Evolutionary conservation across 2,113 vertebrate species (phyloP).

Genomic region (Osmerus eperlanus): DNA sequence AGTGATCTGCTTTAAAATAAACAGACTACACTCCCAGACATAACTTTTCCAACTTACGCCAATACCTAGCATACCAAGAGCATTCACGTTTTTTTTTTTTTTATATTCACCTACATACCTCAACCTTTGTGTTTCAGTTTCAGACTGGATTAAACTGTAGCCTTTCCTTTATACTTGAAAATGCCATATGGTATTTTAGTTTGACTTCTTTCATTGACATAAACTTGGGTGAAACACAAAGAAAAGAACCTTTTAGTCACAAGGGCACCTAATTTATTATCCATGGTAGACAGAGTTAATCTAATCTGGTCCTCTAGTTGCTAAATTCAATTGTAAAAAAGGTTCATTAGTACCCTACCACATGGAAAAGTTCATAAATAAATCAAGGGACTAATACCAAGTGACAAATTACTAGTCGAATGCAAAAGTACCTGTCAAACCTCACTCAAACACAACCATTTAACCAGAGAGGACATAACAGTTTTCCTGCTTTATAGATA

Average conservation of each 20-base stretch:
- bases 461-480: no score
- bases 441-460: no score
- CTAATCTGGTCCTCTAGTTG: no score
- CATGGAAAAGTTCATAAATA: not conserved
- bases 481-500: no score
- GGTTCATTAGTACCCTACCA: no score
- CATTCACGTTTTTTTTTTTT: no score
- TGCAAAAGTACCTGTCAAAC: not conserved
- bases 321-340: no score
- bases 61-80: no score
- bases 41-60: not conserved
- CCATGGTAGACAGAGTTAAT: no score
- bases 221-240: no score
- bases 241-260: no score
- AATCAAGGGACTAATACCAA: not conserved
- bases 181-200: slow-evolving; percentile 39
- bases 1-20: slow-evolving; percentile 13
- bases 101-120: not conserved
- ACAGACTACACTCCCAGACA: not conserved
- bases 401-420: not conserved
- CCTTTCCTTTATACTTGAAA: slow-evolving; percentile 24
- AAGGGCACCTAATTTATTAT: no score
- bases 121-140: slow-evolving; percentile 21
- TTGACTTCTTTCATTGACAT: not conserved
- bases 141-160: not conserved